Evolutionary conservation across 2,113 vertebrate genomes (phyloP).

Genomic region (Percina caprodes): DNA sequence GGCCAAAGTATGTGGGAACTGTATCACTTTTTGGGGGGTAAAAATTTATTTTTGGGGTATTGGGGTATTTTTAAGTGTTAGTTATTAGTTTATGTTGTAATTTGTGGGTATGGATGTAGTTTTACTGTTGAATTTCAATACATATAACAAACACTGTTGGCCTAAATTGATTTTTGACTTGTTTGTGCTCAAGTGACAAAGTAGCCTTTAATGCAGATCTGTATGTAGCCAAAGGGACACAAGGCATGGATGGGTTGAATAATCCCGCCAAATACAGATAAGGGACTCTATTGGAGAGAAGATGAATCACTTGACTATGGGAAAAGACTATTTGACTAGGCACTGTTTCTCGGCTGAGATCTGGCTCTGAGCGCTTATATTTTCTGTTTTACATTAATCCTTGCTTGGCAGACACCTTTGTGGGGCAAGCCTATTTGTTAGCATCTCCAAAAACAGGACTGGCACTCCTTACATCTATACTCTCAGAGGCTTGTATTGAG

Average conservation of each 20-base stretch:
- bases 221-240: neutral
- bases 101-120: neutral
- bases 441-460: conserved; percentile 62
- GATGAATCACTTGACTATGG: conserved; percentile 45
- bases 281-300: conserved; percentile 25
- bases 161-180: neutral
- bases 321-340: conserved; percentile 38
- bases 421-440: conserved; percentile 60
- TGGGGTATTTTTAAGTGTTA: no score
- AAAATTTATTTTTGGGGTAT: no score
- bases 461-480: conserved; percentile 62
- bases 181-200: neutral
- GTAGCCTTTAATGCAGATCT: neutral
- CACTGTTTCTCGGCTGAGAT: conserved; percentile 30
- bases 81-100: neutral
- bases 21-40: no score
- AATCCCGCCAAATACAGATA: conserved; percentile 38
- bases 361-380: conserved; percentile 52
- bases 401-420: conserved; percentile 62
- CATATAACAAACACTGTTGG: neutral
- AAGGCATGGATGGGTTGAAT: conserved; percentile 26
- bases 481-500: conserved; percentile 57
- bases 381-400: conserved; percentile 67
- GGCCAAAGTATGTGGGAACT: no score
- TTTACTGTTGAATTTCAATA: neutral